These are phyloP conservation scores for Cebidichthys violaceus DNA, from an alignment of 2,113 vertebrate genomes.

Conservation along the genomic window DNA sequence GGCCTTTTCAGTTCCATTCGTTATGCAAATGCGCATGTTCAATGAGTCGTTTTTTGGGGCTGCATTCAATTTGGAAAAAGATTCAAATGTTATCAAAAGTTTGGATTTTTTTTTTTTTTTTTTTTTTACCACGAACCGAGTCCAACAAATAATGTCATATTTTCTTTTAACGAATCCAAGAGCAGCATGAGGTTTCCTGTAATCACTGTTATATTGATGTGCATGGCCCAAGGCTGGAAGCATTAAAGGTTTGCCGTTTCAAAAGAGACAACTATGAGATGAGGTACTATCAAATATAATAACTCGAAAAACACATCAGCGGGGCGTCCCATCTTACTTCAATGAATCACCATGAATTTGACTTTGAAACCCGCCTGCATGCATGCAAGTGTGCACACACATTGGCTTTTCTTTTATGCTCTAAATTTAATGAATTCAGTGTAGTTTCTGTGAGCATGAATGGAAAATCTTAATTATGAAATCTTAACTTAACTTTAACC, in stretches of 20 bases:
- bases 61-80: constrained; percentile 31
- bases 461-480: neutral
- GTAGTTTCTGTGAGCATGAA: neutral
- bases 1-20: constrained; percentile 37
- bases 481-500: neutral
- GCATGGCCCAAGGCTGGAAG: neutral
- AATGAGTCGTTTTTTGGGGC: constrained; percentile 20
- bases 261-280: neutral
- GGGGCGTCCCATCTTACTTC: neutral
- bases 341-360: constrained; percentile 1
- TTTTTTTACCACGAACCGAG: constrained; percentile 18
- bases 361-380: constrained; percentile 13
- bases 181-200: constrained; percentile 32
- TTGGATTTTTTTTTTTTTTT: constrained; percentile 4
- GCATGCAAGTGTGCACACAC: neutral
- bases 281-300: neutral
- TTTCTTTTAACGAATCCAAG: constrained; percentile 33
- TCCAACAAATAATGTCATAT: neutral
- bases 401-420: neutral
- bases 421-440: neutral
- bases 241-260: constrained; percentile 1
- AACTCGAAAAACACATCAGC: constrained; percentile 15
- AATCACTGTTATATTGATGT: constrained; percentile 18
- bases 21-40: constrained; percentile 37
- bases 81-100: constrained; percentile 18